phyloP scores from a whole-genome alignment of 2,113 vertebrate species.

The Glaucidium brasilianum region DNA sequence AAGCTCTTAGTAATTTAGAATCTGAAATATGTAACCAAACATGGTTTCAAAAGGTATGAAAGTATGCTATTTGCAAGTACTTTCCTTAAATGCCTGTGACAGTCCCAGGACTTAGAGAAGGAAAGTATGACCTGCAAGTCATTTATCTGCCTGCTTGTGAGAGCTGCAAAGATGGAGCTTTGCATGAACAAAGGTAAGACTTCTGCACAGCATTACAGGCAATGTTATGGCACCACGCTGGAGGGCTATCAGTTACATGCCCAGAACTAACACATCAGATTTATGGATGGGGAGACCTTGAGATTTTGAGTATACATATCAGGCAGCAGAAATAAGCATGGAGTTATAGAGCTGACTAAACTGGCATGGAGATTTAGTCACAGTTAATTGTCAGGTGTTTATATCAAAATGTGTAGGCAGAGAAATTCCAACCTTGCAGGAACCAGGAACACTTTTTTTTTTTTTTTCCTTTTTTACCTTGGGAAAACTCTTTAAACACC shows the following conservation, averaged over 20 bases:
- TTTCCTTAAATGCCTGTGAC: neutral
- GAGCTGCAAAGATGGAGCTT: neutral
- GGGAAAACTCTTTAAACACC: neutral
- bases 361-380: neutral
- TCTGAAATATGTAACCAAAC: neutral
- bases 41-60: neutral
- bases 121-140: neutral
- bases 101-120: neutral
- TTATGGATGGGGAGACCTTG: neutral
- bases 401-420: neutral
- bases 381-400: neutral
- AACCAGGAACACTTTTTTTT: neutral
- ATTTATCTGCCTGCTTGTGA: neutral
- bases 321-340: neutral
- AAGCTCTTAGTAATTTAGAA: neutral
- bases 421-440: neutral
- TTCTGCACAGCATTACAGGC: neutral
- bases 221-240: rapidly evolving
- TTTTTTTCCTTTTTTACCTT: neutral
- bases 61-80: neutral
- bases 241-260: neutral
- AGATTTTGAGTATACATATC: neutral
- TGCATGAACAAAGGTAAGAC: neutral
- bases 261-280: neutral
- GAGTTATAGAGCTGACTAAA: neutral